These are phyloP conservation scores for Blera fallax DNA, from an alignment of 2,888 invertebrate genomes.

Conservation along the genomic window DNA sequence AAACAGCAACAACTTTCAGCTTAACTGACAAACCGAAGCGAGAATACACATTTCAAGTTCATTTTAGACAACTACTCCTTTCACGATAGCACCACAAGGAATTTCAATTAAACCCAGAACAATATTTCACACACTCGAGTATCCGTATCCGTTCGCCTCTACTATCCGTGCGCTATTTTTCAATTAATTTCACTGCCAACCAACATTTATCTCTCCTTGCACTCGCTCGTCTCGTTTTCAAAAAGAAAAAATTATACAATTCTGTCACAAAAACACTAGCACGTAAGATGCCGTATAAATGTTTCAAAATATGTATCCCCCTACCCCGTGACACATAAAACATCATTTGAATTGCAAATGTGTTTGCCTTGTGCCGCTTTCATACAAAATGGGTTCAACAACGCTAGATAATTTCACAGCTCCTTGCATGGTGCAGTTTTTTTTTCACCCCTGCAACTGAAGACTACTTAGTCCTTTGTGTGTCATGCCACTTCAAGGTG, in stretches of 20 bases:
- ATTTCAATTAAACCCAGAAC: neutral
- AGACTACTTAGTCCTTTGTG: neutral
- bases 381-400: neutral
- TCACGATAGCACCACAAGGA: neutral
- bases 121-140: neutral
- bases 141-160: no score
- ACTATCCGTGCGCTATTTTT: neutral
- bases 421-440: neutral
- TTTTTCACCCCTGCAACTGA: neutral
- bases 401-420: neutral
- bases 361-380: neutral
- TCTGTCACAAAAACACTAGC: no score
- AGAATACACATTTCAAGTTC: no score
- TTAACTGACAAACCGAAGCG: no score
- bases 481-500: constrained; percentile 21
- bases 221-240: neutral
- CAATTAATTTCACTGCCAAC: neutral
- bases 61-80: no score
- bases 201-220: no score
- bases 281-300: no score
- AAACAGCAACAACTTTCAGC: no score
- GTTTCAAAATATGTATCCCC: neutral
- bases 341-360: constrained; percentile 10
- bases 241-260: no score
- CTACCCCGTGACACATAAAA: neutral